Evolutionary conservation across 2,888 invertebrate genomes (phyloP).

Genomic region (Dicyrtomina minuta): DNA sequence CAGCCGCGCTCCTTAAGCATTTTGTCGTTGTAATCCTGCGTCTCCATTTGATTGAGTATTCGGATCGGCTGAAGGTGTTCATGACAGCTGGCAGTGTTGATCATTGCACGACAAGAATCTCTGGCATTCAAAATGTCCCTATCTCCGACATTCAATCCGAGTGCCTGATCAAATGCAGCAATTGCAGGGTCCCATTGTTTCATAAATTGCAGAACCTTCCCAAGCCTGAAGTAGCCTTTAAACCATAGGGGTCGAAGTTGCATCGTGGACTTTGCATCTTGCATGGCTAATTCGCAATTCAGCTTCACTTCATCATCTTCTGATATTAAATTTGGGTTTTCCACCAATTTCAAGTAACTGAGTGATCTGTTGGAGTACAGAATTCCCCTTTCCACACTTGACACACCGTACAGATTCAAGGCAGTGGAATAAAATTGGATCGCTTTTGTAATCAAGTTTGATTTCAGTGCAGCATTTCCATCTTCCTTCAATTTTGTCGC

Average conservation of each 20-base stretch:
- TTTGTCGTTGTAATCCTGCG: no score
- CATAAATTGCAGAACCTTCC: background rate
- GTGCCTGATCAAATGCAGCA: background rate
- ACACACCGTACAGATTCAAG: background rate
- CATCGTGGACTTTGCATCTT: background rate
- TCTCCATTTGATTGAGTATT: no score
- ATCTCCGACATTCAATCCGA: background rate
- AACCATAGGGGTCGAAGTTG: background rate
- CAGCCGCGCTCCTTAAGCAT: no score
- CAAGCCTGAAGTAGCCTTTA: background rate
- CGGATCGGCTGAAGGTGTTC: no score
- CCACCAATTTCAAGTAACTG: no score
- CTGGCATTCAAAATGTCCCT: background rate
- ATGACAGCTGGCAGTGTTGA: no score
- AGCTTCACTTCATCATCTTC: background rate
- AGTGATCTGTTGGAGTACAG: background rate
- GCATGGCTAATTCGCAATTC: background rate
- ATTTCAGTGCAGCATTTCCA: background rate
- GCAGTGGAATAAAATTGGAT: background rate
- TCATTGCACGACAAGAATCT: background rate
- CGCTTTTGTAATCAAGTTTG: background rate
- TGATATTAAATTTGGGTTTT: no score
- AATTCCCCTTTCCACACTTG: background rate
- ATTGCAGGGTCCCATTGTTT: slow-evolving; percentile 1
- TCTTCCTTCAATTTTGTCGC: background rate